phyloP scores from a whole-genome alignment of 2,797 vertebrate species.

The Pangasius macronema region DNA sequence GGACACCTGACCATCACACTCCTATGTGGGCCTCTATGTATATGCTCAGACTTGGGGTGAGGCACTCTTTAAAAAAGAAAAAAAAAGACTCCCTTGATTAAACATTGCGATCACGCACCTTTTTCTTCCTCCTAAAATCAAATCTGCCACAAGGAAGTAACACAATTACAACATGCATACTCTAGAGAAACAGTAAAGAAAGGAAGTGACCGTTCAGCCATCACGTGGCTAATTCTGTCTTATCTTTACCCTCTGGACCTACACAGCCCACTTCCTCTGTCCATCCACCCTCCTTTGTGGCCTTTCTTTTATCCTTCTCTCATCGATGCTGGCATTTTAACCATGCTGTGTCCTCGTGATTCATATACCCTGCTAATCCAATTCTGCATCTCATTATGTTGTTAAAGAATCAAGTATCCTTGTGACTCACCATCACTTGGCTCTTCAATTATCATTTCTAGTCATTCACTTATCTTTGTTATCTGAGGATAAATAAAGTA shows the following conservation, averaged over 20 bases:
- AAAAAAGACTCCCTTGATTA: conserved; percentile 14
- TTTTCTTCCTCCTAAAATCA: neutral
- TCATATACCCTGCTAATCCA: conserved; percentile 72
- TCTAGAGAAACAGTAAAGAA: neutral
- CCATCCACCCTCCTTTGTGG: neutral
- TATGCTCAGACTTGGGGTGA: conserved; percentile 22
- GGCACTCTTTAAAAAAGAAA: neutral
- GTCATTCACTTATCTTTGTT: neutral
- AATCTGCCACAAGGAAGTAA: neutral
- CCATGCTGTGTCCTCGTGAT: conserved; percentile 65
- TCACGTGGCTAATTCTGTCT: conserved; percentile 24
- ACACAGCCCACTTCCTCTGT: neutral
- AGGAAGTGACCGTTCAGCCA: conserved; percentile 1
- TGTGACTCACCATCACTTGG: conserved; percentile 28
- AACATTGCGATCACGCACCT: neutral
- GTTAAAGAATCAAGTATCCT: conserved; percentile 53
- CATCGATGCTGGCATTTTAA: conserved; percentile 35
- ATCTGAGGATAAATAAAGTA: neutral
- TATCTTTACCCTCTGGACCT: conserved; percentile 7
- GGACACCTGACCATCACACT: no score
- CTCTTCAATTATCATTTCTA: neutral
- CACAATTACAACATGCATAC: neutral
- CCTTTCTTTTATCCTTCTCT: conserved; percentile 17
- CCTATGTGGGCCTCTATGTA: neutral
- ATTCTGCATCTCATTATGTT: conserved; percentile 65